These are phyloP conservation scores for Ceuthmochares aereus DNA, from an alignment of 2,113 vertebrate species.

Conservation along the genomic window DNA sequence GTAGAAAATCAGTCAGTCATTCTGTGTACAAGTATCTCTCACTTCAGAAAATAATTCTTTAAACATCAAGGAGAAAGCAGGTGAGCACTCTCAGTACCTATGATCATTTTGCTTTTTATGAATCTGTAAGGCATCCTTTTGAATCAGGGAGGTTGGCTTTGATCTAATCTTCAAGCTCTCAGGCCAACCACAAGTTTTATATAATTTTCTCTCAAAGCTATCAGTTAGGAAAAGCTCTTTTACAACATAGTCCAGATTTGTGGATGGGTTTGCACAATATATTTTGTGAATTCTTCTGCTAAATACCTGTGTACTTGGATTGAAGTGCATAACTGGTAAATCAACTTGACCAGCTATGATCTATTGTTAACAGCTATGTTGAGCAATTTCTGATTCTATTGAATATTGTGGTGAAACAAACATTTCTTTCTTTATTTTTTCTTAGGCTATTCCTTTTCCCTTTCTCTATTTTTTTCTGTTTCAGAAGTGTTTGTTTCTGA, in stretches of 20 bases:
- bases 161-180: not conserved
- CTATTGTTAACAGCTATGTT: not conserved
- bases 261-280: not conserved
- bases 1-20: not conserved
- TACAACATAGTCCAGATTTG: not conserved
- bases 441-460: not conserved
- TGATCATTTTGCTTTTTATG: not conserved
- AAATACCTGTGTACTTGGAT: not conserved
- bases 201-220: not conserved
- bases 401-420: not conserved
- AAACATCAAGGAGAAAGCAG: not conserved
- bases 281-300: not conserved
- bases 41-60: not conserved
- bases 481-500: not conserved
- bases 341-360: not conserved
- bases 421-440: not conserved
- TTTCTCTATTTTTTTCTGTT: not conserved
- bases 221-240: not conserved
- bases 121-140: not conserved
- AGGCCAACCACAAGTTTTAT: not conserved
- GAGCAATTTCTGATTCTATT: not conserved
- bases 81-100: fast-evolving
- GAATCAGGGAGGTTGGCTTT: not conserved
- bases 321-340: not conserved
- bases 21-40: not conserved